Evolutionary conservation across 2,888 invertebrate species (phyloP), one percentile per base, ranked within the genome.

Genomic region (Parthenolecanium corni): DNA sequence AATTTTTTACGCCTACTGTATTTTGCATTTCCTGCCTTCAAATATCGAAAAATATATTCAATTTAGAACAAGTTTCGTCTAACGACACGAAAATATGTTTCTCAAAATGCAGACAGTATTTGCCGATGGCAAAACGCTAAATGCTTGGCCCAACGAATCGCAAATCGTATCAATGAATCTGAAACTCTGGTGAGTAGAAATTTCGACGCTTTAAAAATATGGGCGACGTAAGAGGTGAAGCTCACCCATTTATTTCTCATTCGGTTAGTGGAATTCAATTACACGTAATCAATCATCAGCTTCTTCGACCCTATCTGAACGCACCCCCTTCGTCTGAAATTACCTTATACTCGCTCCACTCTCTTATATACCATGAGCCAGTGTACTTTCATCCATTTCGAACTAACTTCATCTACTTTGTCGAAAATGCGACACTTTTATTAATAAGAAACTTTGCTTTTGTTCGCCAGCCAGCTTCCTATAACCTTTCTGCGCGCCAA

Each of bases 231-330:
- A 58, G 9, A 31, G 58, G 58, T 58, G 36, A 58, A 46, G 58
- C 49, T 58, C 46, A 46, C 49, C 20, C 58, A 49, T 49, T 47
- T 49, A 58, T 58, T 58, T 58, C 58, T 58, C 36, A 49, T 49
- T 56, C 56, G 44, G 56, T 44, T 23, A 36, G 49, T 49, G 47
- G 49, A 58, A 58, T 58, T 58, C 58, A 58, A 58, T 58, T 58
- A 58, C 58, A 58, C 58, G 58, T 49, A 58, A 58, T 58, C 58
- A 58, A 58, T 58, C 58, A 58, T 58, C 58, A 49, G 49, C 58
- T 49, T 40, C 31, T 31, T 31, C 31, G 5, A 31, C 31, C 31
- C 4, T 9, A 31, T 9, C 4, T 31, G 31, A 6, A 31, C 31
- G 5, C 31, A 31, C 31, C 31, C 9, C 9, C 31, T 31, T 31